phyloP scores from a whole-genome alignment of 2,113 vertebrate genomes.

The Antigone vipio region DNA sequence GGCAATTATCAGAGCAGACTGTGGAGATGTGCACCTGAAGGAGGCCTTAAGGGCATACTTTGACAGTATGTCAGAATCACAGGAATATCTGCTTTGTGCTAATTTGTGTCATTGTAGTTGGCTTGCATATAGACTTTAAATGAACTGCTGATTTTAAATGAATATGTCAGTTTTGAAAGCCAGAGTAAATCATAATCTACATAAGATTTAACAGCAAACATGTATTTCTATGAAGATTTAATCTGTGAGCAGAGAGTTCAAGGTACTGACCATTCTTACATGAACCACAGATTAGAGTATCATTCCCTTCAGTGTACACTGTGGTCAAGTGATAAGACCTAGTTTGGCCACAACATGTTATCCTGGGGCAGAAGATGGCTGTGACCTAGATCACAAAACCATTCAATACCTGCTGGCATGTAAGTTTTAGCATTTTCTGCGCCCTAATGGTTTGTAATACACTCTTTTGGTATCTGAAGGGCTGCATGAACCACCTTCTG shows the following conservation, averaged over 20 bases:
- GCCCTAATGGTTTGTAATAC: not conserved
- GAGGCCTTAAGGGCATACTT: conserved; percentile 11
- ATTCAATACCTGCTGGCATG: not conserved
- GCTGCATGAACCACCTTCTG: not conserved
- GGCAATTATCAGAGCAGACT: conserved; percentile 31
- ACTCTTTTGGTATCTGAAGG: not conserved
- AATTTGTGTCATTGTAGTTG: conserved; percentile 22
- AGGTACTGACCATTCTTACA: not conserved
- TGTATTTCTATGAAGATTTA: not conserved
- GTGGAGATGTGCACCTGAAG: not conserved
- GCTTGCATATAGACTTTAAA: not conserved
- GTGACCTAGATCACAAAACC: not conserved
- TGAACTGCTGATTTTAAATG: conserved; percentile 4
- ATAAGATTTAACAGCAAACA: not conserved
- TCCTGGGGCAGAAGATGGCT: not conserved
- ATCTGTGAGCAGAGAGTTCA: not conserved
- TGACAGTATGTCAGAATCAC: conserved; percentile 6
- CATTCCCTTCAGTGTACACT: not conserved
- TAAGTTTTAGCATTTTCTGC: not conserved
- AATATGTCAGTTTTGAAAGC: not conserved
- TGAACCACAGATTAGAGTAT: not conserved
- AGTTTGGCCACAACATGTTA: not conserved
- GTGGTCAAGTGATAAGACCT: not conserved
- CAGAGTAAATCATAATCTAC: not conserved
- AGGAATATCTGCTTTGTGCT: conserved; percentile 24